Evolutionary conservation across 2,797 vertebrate species (phyloP).

Genomic region (Notamacropus eugenii): DNA sequence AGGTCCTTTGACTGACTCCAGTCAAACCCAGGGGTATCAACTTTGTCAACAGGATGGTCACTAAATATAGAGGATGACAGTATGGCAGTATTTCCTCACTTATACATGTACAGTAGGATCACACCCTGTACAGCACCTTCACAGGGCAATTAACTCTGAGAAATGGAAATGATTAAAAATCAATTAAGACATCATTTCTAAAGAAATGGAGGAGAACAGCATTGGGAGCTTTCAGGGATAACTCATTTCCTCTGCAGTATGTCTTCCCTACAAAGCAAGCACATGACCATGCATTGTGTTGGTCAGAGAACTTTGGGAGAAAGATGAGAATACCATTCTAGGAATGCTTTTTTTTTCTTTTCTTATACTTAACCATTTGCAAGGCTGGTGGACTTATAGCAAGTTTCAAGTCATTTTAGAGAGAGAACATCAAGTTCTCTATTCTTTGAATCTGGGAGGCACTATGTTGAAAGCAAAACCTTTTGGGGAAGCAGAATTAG

Average conservation of each 20-base stretch:
- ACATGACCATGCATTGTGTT: neutral
- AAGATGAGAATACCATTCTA: accelerated
- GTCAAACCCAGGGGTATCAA: neutral
- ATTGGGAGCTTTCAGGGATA: constrained; percentile 12
- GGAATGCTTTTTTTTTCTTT: neutral
- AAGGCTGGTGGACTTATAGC: neutral
- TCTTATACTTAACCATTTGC: neutral
- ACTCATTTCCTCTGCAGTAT: constrained; percentile 7
- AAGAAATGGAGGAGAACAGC: constrained; percentile 27
- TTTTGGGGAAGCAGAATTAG: neutral
- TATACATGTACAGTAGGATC: neutral
- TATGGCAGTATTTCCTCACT: neutral
- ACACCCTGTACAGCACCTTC: constrained; percentile 11
- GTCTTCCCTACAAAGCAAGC: constrained; percentile 11
- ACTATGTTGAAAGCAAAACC: neutral
- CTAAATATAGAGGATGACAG: neutral
- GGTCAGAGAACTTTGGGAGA: neutral
- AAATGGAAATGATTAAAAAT: constrained; percentile 71
- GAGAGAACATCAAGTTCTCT: neutral
- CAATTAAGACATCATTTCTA: constrained; percentile 61
- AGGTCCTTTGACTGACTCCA: neutral
- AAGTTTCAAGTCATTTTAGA: neutral
- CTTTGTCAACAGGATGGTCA: neutral
- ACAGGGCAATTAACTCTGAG: constrained; percentile 67
- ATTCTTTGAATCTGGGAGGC: neutral